These are phyloP conservation scores for Platanista minor DNA, from an alignment of 2,113 vertebrate genomes.

Conservation along the genomic window DNA sequence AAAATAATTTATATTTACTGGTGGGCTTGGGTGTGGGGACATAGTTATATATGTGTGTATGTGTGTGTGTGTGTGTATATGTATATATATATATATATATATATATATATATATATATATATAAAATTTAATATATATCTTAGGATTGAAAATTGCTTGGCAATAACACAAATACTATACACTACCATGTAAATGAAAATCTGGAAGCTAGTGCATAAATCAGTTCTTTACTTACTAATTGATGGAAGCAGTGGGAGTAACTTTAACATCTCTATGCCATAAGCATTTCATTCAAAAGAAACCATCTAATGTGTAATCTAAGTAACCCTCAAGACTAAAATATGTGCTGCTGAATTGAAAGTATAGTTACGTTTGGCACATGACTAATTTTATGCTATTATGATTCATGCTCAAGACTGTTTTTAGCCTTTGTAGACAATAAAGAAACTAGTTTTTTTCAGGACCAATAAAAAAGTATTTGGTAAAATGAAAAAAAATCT, in stretches of 20 bases:
- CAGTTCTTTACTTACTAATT: not conserved
- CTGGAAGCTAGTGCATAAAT: not conserved
- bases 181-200: not conserved
- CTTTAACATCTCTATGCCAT: not conserved
- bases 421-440: not conserved
- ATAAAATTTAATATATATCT: not conserved
- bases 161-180: not conserved
- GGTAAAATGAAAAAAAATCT: not conserved
- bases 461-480: not conserved
- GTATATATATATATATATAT: not conserved
- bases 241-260: not conserved
- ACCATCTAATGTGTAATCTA: no score
- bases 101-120: not conserved
- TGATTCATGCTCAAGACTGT: not conserved
- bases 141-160: not conserved
- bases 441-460: not conserved
- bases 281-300: not conserved
- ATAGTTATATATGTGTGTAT: not conserved
- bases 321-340: not conserved
- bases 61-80: no score
- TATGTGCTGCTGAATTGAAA: not conserved
- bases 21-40: not conserved
- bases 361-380: accelerated
- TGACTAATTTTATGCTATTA: not conserved
- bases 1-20: not conserved